These are phyloP conservation scores for Mythimna vitellina DNA, from an alignment of 2,888 invertebrate genomes.

Conservation along the genomic window DNA sequence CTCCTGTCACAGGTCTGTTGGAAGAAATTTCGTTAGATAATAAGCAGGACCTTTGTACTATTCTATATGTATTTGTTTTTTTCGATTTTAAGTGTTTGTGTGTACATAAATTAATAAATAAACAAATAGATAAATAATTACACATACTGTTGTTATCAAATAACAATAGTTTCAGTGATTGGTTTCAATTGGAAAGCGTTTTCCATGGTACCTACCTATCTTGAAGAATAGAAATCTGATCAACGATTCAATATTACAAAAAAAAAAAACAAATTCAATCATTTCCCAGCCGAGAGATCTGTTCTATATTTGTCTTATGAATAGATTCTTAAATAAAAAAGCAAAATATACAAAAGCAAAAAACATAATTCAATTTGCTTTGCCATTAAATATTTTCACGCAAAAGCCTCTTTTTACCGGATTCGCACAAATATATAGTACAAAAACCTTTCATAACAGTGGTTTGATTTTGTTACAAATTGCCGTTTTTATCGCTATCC, in stretches of 20 bases:
- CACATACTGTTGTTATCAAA: background rate
- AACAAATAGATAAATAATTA: no score
- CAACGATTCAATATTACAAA: background rate
- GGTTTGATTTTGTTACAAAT: slow-evolving; percentile 53
- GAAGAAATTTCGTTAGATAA: no score
- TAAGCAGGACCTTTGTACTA: no score
- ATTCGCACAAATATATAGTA: slow-evolving; percentile 33
- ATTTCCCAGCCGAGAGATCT: background rate
- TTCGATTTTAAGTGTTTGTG: no score
- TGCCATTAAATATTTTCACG: slow-evolving; percentile 30
- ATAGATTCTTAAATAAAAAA: slow-evolving; percentile 7
- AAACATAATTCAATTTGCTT: slow-evolving; percentile 27
- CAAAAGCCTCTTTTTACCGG: slow-evolving; percentile 32
- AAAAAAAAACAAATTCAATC: background rate
- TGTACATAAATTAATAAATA: no score
- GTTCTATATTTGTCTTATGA: background rate
- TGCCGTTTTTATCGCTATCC: slow-evolving; percentile 53
- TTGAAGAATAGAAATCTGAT: background rate
- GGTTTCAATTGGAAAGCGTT: background rate
- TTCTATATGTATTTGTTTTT: no score
- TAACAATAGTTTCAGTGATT: background rate
- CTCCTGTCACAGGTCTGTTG: no score
- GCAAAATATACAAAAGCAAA: slow-evolving; percentile 12
- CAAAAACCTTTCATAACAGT: slow-evolving; percentile 54
- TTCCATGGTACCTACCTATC: background rate